Conservation (phyloP, 2,113 vertebrate species). For the Dromas ardeola region DNA sequence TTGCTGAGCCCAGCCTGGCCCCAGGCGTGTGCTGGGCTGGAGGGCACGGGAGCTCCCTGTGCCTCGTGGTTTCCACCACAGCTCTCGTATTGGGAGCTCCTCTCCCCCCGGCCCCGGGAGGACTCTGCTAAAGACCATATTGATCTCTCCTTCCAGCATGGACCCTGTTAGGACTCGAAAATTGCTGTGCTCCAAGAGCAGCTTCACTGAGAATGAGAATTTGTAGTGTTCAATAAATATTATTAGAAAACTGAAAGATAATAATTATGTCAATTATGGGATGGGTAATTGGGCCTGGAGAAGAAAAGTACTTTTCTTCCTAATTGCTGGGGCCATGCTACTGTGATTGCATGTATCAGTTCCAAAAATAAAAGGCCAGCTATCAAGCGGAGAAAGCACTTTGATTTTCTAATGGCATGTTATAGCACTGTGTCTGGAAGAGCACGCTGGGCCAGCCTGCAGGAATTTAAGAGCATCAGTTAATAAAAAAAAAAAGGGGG, state of each 20-base stretch:
- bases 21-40: background rate
- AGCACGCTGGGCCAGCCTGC: fast-evolving
- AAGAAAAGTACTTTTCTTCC: slow-evolving; percentile 49
- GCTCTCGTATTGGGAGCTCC: too few relatives aligned
- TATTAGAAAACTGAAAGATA: slow-evolving; percentile 43
- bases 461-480: background rate
- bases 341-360: background rate
- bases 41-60: too few relatives aligned
- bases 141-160: slow-evolving; percentile 2
- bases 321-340: slow-evolving; percentile 35
- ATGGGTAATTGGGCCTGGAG: slow-evolving; percentile 38
- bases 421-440: background rate
- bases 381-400: background rate
- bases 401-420: background rate
- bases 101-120: background rate
- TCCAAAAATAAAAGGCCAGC: slow-evolving; percentile 23
- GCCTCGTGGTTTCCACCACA: background rate
- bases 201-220: background rate
- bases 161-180: background rate
- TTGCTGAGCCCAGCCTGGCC: background rate
- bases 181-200: slow-evolving; percentile 4
- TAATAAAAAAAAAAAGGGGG: too few relatives aligned
- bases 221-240: slow-evolving; percentile 54
- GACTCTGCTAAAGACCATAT: background rate
- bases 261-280: slow-evolving; percentile 23